These are phyloP conservation scores for Schlechtendalia chinensis DNA, from an alignment of 1,140 invertebrate genomes.

Conservation along the genomic window DNA sequence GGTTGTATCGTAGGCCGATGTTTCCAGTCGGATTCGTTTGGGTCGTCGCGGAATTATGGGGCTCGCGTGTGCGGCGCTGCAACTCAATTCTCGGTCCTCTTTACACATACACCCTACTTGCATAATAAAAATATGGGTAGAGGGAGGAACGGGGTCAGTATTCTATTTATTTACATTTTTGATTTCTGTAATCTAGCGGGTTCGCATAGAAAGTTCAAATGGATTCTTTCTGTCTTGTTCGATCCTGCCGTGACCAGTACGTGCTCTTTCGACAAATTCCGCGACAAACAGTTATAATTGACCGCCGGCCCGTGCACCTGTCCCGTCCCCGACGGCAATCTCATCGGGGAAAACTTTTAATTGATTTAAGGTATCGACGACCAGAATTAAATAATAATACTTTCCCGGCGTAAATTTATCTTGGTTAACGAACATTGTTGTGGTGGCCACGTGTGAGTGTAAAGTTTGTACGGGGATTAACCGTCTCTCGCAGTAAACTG, in stretches of 20 bases:
- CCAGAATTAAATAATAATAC: not conserved
- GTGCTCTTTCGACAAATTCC: not conserved
- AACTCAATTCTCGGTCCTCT: no score
- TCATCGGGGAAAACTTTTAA: not conserved
- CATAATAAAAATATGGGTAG: no score
- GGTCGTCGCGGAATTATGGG: not conserved
- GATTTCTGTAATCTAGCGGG: no score
- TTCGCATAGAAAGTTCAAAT: no score
- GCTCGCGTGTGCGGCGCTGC: not conserved
- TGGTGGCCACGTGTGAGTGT: not conserved
- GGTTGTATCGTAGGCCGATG: not conserved
- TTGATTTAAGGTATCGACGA: not conserved
- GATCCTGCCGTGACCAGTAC: no score
- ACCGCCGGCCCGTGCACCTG: no score
- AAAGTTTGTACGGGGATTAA: not conserved
- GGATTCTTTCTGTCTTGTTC: no score
- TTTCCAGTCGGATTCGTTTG: not conserved
- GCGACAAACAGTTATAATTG: not conserved
- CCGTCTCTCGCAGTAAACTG: not conserved
- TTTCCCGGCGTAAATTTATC: not conserved
- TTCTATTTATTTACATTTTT: no score
- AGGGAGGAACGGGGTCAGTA: no score
- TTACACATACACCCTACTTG: no score
- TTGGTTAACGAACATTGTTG: not conserved
- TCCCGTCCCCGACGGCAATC: no score